Conservation (phyloP, 2,888 invertebrate species). For the Pemphredon lugubris region DNA sequence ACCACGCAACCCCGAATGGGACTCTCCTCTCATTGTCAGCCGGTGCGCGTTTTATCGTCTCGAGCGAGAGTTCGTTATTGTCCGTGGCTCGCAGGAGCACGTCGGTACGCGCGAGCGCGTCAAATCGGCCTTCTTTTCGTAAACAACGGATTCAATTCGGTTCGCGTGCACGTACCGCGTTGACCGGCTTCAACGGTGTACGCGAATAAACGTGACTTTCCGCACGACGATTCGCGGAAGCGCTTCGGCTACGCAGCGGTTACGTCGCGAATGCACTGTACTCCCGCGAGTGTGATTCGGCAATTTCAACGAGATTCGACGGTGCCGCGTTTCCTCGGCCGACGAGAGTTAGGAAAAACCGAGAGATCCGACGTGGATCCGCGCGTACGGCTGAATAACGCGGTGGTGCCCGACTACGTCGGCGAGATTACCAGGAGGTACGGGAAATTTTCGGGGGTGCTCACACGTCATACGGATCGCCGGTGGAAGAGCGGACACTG, state of each 20-base stretch:
- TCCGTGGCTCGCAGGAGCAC: too few species aligned
- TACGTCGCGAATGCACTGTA: conserved; percentile 25
- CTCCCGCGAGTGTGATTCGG: conserved; percentile 5
- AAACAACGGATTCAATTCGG: too few species aligned
- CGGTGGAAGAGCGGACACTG: neutral
- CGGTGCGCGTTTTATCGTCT: too few species aligned
- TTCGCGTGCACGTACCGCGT: neutral
- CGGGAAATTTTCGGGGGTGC: too few species aligned
- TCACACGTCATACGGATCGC: too few species aligned
- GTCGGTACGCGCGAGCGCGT: too few species aligned
- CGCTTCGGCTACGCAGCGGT: neutral
- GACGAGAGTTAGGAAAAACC: neutral
- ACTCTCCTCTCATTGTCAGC: too few species aligned
- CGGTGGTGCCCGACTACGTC: too few species aligned
- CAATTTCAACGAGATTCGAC: conserved; percentile 4
- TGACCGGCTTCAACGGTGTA: neutral
- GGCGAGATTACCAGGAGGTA: too few species aligned
- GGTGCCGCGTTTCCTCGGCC: conserved; percentile 23
- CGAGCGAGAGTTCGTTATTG: too few species aligned
- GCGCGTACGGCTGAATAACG: neutral
- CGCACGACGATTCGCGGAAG: neutral
- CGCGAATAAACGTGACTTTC: conserved; percentile 15
- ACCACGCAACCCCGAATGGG: neutral
- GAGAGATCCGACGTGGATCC: conserved; percentile 5
- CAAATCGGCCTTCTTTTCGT: too few species aligned